phyloP scores from a whole-genome alignment of 1,140 invertebrate species.

The Euura saliciscinereae region DNA sequence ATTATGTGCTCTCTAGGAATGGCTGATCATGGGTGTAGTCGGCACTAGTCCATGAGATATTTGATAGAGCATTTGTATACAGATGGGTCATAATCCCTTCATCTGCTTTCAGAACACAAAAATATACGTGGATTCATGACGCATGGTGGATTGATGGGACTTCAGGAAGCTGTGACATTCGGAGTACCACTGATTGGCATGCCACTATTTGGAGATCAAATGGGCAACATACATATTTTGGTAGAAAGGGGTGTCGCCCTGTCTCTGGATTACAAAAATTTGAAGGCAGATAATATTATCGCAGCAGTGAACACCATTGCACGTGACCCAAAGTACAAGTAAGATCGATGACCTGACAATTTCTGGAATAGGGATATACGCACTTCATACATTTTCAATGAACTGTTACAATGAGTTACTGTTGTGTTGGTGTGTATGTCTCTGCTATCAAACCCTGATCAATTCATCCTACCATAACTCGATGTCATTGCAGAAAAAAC shows the following conservation, averaged over 20 bases:
- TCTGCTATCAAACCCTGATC: slow-evolving; percentile 25
- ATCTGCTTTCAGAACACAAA: slow-evolving; percentile 50
- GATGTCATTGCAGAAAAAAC: slow-evolving; percentile 47
- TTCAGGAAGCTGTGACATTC: slow-evolving; percentile 53
- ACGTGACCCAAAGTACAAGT: slow-evolving; percentile 31
- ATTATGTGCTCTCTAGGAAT: slow-evolving; percentile 9
- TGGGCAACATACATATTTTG: slow-evolving; percentile 29
- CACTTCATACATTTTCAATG: too few species aligned
- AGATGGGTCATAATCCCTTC: too few species aligned
- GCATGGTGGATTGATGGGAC: slow-evolving; percentile 60
- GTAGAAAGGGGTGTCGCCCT: slow-evolving; percentile 24
- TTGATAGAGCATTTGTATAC: slow-evolving; percentile 7
- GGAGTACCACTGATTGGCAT: slow-evolving; percentile 58
- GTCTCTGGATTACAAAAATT: slow-evolving; percentile 17
- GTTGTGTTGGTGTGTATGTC: too few species aligned
- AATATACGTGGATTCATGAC: slow-evolving; percentile 57
- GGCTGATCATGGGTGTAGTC: too few species aligned
- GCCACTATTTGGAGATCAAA: slow-evolving; percentile 60
- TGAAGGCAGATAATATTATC: slow-evolving; percentile 26
- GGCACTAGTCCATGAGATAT: not conserved
- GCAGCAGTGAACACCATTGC: slow-evolving; percentile 26
- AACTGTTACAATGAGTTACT: too few species aligned
- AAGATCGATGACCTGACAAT: slow-evolving; percentile 8
- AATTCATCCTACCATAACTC: not conserved
- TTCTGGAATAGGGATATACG: not conserved